Evolutionary conservation across 2,888 invertebrate species (phyloP).

Genomic region (Adela reaumurella): DNA sequence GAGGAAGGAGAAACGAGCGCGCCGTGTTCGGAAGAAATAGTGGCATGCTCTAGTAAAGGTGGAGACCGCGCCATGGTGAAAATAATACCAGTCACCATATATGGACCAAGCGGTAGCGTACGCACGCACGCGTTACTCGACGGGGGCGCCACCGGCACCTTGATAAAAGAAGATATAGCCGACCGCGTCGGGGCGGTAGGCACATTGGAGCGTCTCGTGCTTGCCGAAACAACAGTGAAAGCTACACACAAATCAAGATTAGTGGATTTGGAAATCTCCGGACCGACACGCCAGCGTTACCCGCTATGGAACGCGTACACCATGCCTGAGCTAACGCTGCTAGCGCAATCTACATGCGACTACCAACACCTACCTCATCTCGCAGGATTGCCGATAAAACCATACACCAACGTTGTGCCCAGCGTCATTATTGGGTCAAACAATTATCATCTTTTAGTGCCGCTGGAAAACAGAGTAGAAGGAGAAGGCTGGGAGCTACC

Average conservation of each 20-base stretch:
- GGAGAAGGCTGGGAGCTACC: background rate
- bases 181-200: background rate
- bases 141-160: conserved; percentile 10
- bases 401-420: background rate
- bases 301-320: background rate
- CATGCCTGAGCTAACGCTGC: background rate
- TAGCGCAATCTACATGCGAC: background rate
- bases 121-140: conserved; percentile 9
- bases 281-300: background rate
- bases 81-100: conserved; percentile 10
- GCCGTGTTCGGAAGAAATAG: background rate
- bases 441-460: background rate
- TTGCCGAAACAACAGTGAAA: background rate
- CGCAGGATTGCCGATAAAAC: background rate
- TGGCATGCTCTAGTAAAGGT: background rate
- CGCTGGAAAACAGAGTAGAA: background rate
- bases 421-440: background rate
- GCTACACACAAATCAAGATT: background rate
- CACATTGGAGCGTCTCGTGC: background rate
- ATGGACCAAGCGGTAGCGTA: conserved; percentile 8
- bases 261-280: background rate
- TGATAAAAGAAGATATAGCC: conserved; percentile 8
- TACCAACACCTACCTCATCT: background rate
- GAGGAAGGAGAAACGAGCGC: background rate
- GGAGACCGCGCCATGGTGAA: conserved; percentile 6